Base-by-base conservation (phyloP, 2,797 vertebrate species). In the Heliangelus exortis region DNA sequence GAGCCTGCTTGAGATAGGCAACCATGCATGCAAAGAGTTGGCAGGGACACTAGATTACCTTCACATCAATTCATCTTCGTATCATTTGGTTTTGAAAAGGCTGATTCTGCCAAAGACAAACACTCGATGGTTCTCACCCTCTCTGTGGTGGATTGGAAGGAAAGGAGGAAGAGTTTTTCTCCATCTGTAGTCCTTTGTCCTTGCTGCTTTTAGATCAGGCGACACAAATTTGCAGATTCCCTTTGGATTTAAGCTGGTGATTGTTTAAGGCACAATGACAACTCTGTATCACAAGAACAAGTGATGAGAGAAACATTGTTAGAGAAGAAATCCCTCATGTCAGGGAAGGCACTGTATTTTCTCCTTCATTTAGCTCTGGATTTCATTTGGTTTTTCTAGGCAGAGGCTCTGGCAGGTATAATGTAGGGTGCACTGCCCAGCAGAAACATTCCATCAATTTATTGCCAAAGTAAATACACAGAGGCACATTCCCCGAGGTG, bases 121-220 rank as follows among this genome's bases (percentile, higher is more conserved):
- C 33, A 28, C 22, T 67, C 0, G 0, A 33, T 5, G 11, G 12
- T 36, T 82, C 75, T 87, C 0, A 0, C 18, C 4, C 0, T 41
- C 53, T 77, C 50, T 71, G 34, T 0, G 0, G 22, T 4, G 14
- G 69, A 13, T 21, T 50, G 79, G 33, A 85, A 77, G 47, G 50
- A 67, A 77, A 36, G 3, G 48, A 6, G 53, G 68, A 67, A 36
- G 65, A 77, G 19, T 68, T 83, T 85, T 71, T 9, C 69, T 82
- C 34, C 3, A 0, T 50, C 69, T 39, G 25, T n/a, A 15, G 80
- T 76, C 45, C 68, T 78, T 89, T n/a, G 10, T 74, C 65, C 53
- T 83, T 1, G 0, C 15, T 61, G 33, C 31, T 65, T 91, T 63
- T 65, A 85, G 93, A 41, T 80, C 75, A 73, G 45, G 65, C 0